These are phyloP conservation scores for Peromyscus californicus DNA, from an alignment of 2,113 vertebrate species.

Conservation along the genomic window DNA sequence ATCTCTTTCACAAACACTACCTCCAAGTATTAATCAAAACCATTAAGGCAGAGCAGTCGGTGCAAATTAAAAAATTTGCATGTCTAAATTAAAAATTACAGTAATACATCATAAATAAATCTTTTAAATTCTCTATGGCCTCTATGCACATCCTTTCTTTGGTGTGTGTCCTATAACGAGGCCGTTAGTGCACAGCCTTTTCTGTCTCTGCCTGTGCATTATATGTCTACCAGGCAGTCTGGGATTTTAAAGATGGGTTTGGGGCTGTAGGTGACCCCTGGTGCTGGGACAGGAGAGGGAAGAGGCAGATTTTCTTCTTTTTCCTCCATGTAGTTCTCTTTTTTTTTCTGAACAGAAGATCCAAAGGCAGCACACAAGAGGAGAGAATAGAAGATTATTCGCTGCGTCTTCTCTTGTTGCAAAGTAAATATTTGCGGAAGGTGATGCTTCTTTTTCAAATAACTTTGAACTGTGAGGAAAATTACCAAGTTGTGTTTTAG, in stretches of 20 bases:
- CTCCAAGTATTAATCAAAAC: slow-evolving; percentile 98
- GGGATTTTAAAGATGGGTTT: slow-evolving; percentile 84
- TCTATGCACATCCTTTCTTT: slow-evolving; percentile 89
- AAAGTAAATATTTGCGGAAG: slow-evolving; percentile 91
- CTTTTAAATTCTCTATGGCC: slow-evolving; percentile 92
- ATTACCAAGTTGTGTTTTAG: slow-evolving; percentile 87
- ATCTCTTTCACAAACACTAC: slow-evolving; percentile 99
- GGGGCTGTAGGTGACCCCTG: slow-evolving; percentile 79
- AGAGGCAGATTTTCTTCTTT: slow-evolving; percentile 49
- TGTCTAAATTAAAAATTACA: slow-evolving; percentile 97
- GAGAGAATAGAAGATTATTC: slow-evolving; percentile 85
- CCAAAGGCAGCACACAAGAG: slow-evolving; percentile 72
- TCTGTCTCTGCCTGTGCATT: not conserved
- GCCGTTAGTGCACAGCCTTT: slow-evolving; percentile 82
- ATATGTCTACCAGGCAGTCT: slow-evolving; percentile 65
- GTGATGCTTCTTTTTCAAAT: slow-evolving; percentile 88
- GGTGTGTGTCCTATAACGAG: slow-evolving; percentile 88
- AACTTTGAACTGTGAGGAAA: slow-evolving; percentile 88
- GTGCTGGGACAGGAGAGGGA: slow-evolving; percentile 66
- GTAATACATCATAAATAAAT: slow-evolving; percentile 96
- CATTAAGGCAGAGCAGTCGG: slow-evolving; percentile 97
- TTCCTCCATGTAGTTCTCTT: not conserved
- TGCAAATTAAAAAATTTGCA: slow-evolving; percentile 97
- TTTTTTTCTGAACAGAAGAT: not conserved
- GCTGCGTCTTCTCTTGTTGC: slow-evolving; percentile 81